Conservation (phyloP, 2,888 invertebrate species). For the Diadegma fenestrale region DNA sequence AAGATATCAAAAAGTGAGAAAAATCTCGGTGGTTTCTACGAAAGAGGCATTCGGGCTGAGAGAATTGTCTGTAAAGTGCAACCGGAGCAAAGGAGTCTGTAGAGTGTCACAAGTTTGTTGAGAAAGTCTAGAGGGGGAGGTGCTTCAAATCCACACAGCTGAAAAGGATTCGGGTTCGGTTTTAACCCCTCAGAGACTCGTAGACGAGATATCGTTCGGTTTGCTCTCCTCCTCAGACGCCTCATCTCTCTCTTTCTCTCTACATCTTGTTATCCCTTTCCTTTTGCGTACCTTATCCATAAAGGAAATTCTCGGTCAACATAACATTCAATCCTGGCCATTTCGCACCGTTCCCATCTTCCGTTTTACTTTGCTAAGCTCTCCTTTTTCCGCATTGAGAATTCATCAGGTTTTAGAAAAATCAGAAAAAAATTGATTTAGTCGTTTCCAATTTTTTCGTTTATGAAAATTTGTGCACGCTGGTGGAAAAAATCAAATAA, state of each 20-base stretch:
- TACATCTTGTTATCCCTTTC: constrained; percentile 7
- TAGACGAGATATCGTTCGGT: constrained; percentile 38
- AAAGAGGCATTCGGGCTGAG: constrained; percentile 54
- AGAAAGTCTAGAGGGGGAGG: constrained; percentile 35
- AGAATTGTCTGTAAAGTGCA: constrained; percentile 59
- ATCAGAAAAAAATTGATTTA: not conserved
- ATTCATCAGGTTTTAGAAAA: not conserved
- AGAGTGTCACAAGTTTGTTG: constrained; percentile 58
- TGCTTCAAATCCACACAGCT: constrained; percentile 45
- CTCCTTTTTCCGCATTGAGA: not conserved
- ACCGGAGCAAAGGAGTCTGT: constrained; percentile 26
- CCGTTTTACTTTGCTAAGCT: not conserved
- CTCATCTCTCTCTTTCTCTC: constrained; percentile 3
- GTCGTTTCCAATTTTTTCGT: not conserved
- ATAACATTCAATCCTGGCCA: constrained; percentile 2
- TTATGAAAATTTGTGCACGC: not conserved
- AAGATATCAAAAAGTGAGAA: constrained; percentile 24
- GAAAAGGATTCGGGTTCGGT: constrained; percentile 56
- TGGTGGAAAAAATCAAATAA: no score
- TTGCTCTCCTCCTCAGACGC: not conserved
- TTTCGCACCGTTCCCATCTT: not conserved
- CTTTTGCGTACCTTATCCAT: constrained; percentile 20
- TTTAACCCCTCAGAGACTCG: constrained; percentile 51
- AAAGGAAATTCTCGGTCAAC: constrained; percentile 13
- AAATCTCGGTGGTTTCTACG: constrained; percentile 43